Conservation (phyloP, 2,797 vertebrate genomes). For the Anas capensis region DNA sequence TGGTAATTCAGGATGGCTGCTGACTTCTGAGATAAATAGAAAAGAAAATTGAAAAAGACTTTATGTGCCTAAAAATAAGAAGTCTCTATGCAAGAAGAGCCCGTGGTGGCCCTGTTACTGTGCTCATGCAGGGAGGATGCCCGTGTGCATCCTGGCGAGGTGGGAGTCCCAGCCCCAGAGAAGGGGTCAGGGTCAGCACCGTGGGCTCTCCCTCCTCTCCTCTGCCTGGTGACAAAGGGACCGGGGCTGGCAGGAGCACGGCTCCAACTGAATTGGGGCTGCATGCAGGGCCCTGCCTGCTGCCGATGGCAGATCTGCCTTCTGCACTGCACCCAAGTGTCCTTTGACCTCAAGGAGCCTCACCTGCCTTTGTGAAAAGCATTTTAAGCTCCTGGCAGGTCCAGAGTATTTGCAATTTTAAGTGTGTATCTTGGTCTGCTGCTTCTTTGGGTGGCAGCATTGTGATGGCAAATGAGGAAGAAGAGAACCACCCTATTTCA, state of each 20-base stretch:
- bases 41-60: not conserved
- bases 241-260: not conserved
- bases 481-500: not conserved
- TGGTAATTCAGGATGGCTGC: not conserved
- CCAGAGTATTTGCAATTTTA: not conserved
- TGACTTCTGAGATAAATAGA: not conserved
- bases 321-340: not conserved
- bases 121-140: too few relatives aligned
- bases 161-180: too few relatives aligned
- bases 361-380: not conserved
- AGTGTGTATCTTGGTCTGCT: not conserved
- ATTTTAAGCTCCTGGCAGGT: not conserved
- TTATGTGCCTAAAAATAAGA: not conserved
- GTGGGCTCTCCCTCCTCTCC: too few relatives aligned
- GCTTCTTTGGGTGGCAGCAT: not conserved
- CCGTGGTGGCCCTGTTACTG: rapidly evolving
- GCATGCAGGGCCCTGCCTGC: rapidly evolving
- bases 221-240: not conserved
- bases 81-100: rapidly evolving
- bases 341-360: not conserved
- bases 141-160: too few relatives aligned
- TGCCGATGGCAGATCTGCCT: rapidly evolving
- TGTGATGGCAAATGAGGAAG: not conserved
- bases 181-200: too few relatives aligned
- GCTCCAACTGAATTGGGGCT: not conserved